These are phyloP conservation scores for Etheostoma cragini DNA, from an alignment of 2,113 vertebrate species.

Conservation along the genomic window DNA sequence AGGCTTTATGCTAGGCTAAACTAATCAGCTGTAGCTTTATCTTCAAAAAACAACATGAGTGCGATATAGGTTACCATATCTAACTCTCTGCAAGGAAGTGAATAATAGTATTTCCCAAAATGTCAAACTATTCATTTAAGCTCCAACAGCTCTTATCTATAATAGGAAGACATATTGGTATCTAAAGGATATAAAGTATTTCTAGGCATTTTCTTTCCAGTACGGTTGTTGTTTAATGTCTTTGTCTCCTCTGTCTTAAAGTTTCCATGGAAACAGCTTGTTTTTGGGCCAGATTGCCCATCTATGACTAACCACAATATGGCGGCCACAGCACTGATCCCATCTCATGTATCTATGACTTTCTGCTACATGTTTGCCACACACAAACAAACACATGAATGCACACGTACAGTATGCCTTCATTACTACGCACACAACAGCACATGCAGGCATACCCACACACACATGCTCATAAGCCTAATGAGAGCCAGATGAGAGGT, in stretches of 20 bases:
- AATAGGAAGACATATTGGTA: background rate
- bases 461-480: constrained; percentile 55
- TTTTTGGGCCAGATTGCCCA: constrained; percentile 14
- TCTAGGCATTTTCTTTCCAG: background rate
- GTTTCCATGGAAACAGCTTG: constrained; percentile 45
- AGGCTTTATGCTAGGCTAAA: background rate
- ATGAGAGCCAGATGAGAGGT: constrained; percentile 83
- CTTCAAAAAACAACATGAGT: background rate
- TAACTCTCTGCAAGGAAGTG: background rate
- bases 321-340: constrained; percentile 18
- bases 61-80: background rate
- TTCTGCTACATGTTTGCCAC: constrained; percentile 43
- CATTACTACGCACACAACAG: constrained; percentile 32
- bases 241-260: background rate
- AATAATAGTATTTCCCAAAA: background rate
- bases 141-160: background rate
- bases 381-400: constrained; percentile 26
- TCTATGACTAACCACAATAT: constrained; percentile 29
- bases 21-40: background rate
- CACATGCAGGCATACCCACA: constrained; percentile 32
- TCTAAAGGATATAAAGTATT: background rate
- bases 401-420: constrained; percentile 34
- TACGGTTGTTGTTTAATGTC: background rate
- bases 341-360: constrained; percentile 47
- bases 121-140: background rate